Conservation (phyloP, 2,113 vertebrate genomes). For the Bos javanicus region DNA sequence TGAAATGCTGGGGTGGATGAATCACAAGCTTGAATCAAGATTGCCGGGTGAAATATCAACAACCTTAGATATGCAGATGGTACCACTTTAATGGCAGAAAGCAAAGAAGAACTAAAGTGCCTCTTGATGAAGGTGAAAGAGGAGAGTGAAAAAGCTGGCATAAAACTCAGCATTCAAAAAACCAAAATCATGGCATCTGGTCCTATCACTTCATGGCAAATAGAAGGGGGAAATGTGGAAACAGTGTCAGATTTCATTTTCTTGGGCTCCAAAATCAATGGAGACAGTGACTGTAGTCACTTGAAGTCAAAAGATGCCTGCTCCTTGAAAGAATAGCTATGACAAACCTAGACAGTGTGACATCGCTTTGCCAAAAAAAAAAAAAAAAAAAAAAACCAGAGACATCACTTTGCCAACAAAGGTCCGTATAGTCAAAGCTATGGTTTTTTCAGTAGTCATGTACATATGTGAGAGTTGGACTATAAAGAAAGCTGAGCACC, state of each 20-base stretch:
- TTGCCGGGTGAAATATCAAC: not conserved
- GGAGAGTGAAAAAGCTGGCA: not conserved
- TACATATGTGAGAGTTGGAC: not conserved
- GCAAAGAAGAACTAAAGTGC: not conserved
- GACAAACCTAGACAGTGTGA: not conserved
- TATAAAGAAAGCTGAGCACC: not conserved
- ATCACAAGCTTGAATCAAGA: not conserved
- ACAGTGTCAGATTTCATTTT: not conserved
- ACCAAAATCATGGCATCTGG: not conserved
- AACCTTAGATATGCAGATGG: not conserved
- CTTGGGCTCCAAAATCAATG: not conserved
- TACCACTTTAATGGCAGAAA: not conserved
- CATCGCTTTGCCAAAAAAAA: not conserved
- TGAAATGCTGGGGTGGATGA: not conserved
- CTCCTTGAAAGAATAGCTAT: not conserved
- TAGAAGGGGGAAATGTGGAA: not conserved
- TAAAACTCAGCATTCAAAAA: not conserved
- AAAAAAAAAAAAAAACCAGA: not conserved
- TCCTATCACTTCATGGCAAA: not conserved
- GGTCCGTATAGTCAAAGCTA: not conserved
- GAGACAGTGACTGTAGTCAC: fast-evolving
- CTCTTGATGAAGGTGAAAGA: not conserved
- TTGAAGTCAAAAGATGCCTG: not conserved
- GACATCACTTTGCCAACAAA: not conserved
- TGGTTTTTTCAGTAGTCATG: not conserved